Percentiles rank a stretch among this genome's conserved stretches.
Conservation (phyloP, 2,888 invertebrate genomes). For the Operophtera brumata region DNA sequence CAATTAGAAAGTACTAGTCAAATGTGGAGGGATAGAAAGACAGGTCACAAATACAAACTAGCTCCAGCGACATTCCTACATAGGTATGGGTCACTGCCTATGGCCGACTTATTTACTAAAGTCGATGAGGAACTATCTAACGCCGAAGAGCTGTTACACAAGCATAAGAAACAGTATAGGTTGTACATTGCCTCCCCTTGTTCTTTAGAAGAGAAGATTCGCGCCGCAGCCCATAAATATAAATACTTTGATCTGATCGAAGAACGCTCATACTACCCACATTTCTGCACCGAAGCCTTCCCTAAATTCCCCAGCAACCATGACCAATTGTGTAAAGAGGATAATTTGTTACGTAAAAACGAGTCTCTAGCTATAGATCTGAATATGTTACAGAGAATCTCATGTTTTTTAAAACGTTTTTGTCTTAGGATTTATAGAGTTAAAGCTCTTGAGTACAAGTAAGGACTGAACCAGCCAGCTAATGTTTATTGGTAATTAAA, state of each 20-base stretch:
- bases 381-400: conserved; percentile 63
- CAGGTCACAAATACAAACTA: conserved; percentile 82
- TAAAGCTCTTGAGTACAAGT: conserved; percentile 36
- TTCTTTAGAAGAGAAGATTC: conserved; percentile 82
- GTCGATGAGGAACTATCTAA: conserved; percentile 79
- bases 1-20: conserved; percentile 83
- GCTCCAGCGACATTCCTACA: conserved; percentile 85
- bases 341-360: conserved; percentile 42
- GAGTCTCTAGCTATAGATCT: conserved; percentile 64
- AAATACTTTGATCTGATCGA: conserved; percentile 72
- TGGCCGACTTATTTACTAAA: conserved; percentile 78
- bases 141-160: conserved; percentile 78
- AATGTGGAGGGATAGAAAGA: conserved; percentile 78
- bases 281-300: conserved; percentile 87
- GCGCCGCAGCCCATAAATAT: conserved; percentile 60
- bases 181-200: conserved; percentile 86
- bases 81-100: conserved; percentile 84
- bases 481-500: too few relatives aligned
- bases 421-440: conserved; percentile 70
- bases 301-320: conserved; percentile 75
- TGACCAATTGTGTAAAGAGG: conserved; percentile 58
- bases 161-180: conserved; percentile 81
- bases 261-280: conserved; percentile 85
- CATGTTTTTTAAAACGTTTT: conserved; percentile 69
- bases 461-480: conserved; percentile 2